Percentiles rank a stretch among this genome's conserved stretches.
phyloP scores from a whole-genome alignment of 30 jellyfish, hydroid and myxozoan species.

The Hydra vulgaris region DNA sequence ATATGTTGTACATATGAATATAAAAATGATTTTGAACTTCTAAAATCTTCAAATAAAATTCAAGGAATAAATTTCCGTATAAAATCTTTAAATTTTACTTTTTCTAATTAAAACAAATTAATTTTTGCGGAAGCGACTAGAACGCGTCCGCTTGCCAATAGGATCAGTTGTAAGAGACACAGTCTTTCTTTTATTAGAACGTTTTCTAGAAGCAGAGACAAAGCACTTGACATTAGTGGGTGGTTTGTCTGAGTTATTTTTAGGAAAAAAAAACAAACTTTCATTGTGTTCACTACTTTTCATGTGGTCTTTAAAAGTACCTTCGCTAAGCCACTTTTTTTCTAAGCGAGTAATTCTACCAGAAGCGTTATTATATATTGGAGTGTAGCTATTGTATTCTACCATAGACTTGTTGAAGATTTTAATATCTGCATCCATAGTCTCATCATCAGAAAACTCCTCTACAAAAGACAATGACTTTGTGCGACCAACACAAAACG shows the following conservation, averaged over 20 bases:
- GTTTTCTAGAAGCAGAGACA: background rate
- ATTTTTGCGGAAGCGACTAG: background rate
- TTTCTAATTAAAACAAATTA: background rate
- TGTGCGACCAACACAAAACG: slow-evolving; percentile 28
- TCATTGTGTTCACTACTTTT: background rate
- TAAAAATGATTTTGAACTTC: background rate
- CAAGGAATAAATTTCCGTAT: background rate
- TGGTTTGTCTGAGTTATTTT: background rate
- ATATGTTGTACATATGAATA: background rate
- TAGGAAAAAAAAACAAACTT: background rate
- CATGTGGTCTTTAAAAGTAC: background rate
- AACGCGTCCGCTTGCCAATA: background rate
- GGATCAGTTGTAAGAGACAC: background rate
- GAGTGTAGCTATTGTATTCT: background rate
- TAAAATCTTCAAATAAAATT: background rate
- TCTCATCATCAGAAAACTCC: slow-evolving; percentile 28
- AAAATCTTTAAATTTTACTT: background rate
- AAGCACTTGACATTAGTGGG: background rate
- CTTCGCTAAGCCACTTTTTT: background rate
- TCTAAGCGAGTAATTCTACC: background rate
- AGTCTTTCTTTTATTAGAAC: background rate
- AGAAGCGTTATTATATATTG: background rate
- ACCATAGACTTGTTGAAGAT: background rate
- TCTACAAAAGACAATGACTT: slow-evolving; percentile 14
- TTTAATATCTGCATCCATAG: slow-evolving; percentile 19